Evolutionary conservation across 2,888 invertebrate species (phyloP), one percentile per base, ranked within the genome.

Genomic region (Drosophila buzzatii): DNA sequence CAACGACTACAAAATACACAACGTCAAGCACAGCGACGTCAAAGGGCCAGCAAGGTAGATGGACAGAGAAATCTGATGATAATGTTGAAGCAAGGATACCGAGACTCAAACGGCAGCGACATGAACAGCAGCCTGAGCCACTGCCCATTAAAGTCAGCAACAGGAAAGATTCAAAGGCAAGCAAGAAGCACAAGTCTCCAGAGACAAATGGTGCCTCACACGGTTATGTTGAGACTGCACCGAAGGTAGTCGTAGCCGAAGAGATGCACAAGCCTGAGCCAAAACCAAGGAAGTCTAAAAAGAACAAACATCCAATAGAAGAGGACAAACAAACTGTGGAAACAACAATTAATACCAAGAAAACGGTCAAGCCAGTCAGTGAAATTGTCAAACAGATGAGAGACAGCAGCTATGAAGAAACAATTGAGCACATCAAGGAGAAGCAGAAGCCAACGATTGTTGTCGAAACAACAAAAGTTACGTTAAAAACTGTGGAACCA

Each of bases 61-160:
- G 73, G 62, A 60, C 73, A 49, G 82, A 80, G n/a, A 92, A 87
- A 80, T 90, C 92, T 67, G 80, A 80, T 76, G 90, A 85, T 62
- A 79, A 72, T 84, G 68, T 73, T 72, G 89, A 85, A 8, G 16
- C 57, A 9, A 81, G 65, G 20, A 65, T 41, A 23, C 39, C 65
- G 9, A 81, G 74, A 42, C 51, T 77, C 4, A 90, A 81, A 37
- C 82, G 90, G 55, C 81, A 75, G 44, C 73, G 82, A n/a, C 76
- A 79, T 56, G 86, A 91, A 31, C 70, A 70, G 27, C 86, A 86
- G 2, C 83, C 89, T 1, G 85, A 86, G 37, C 90, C 86, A 6
- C 67, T 79, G 57, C 81, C 90, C 1, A 82, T 83, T 12, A 89
- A 81, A 49, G 56, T 84, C 2, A 89, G 78, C 49, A 75, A 53